Base-by-base conservation (phyloP, 2,888 invertebrate species). In the Linnaemya tessellans region DNA sequence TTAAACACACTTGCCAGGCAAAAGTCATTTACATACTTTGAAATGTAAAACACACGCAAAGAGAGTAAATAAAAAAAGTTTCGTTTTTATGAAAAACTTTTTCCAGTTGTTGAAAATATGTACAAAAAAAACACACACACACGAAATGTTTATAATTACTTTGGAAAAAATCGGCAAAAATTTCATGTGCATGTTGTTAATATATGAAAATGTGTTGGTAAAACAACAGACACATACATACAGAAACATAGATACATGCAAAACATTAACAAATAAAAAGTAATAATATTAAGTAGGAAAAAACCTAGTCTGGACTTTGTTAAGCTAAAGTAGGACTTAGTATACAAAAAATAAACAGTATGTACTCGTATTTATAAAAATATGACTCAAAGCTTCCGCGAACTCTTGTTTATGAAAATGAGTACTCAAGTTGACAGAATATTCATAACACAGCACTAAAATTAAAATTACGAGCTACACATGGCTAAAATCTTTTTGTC, bases 91-190 rank as follows among this genome's bases (percentile, higher is more conserved):
- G 25, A 60, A 74, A 60, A 74, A 74, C 54, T 81, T 74, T 74
- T 62, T 60, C 20, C 51, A 74, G 35, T 64, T 73, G 64, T 58
- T 80, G n/a, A 60, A 58, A 71, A 58, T 15, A 58, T 49, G 1
- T 25, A 22, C 20, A 38, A 15, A 46, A 30, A 30, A 2, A 5
- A 30, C 1, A 60, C 56, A 58, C 62, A 41, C 60, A 60, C 25
- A 20, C 60, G 51, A 70, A 62, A 67, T 56, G 54, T 68, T 80
- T 84, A 73, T 80, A 81, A 84, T 84, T 84, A 80, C 77, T 84
- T 84, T 78, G 46, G 35, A 35, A 77, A 82, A 62, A 68, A 77
- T 51, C 22, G 0, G 43, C 73, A 38, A 5, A 38, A 5, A 73
- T 75, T 25, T 41, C 18, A 49, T 9, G 15, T 11, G 25, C 62